Conservation (phyloP, 2,797 vertebrate species). For the Helostoma temminkii region DNA sequence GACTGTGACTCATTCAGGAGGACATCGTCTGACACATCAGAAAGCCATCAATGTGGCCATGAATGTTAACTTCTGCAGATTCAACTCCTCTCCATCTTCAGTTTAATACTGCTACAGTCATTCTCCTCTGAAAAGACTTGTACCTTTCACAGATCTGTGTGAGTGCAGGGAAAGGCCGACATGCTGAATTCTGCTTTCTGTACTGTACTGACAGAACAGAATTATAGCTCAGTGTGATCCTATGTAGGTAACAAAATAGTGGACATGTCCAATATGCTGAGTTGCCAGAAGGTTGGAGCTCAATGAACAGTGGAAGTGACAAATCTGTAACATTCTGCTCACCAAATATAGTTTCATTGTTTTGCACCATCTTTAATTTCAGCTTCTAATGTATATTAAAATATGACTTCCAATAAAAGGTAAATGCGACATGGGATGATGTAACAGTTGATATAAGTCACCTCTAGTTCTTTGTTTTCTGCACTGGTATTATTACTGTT, state of each 20-base stretch:
- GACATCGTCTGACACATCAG: slow-evolving; percentile 59
- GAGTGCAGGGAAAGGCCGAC: slow-evolving; percentile 16
- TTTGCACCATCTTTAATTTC: background rate
- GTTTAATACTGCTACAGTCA: slow-evolving; percentile 19
- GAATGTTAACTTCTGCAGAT: slow-evolving; percentile 66
- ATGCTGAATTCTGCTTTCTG: slow-evolving; percentile 20
- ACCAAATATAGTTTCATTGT: slow-evolving; percentile 12
- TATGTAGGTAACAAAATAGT: slow-evolving; percentile 25
- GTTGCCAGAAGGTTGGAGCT: slow-evolving; percentile 31
- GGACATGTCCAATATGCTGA: slow-evolving; percentile 37
- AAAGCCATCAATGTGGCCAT: slow-evolving; percentile 61
- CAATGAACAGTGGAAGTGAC: slow-evolving; percentile 16
- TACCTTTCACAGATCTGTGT: slow-evolving; percentile 32
- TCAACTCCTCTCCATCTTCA: slow-evolving; percentile 45
- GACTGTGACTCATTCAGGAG: slow-evolving; percentile 67
- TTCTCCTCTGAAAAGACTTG: slow-evolving; percentile 35
- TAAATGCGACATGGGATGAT: too few species aligned
- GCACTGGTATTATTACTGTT: too few species aligned
- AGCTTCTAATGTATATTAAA: too few species aligned
- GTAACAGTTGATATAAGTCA: too few species aligned
- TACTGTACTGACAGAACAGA: slow-evolving; percentile 24
- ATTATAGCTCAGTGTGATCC: slow-evolving; percentile 29
- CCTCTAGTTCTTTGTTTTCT: too few species aligned
- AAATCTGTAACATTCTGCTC: slow-evolving; percentile 19
- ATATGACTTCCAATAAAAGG: too few species aligned